Evolutionary conservation across 2,113 vertebrate genomes (phyloP), one percentile per base, ranked within the genome.

Genomic region (Rostratula benghalensis): DNA sequence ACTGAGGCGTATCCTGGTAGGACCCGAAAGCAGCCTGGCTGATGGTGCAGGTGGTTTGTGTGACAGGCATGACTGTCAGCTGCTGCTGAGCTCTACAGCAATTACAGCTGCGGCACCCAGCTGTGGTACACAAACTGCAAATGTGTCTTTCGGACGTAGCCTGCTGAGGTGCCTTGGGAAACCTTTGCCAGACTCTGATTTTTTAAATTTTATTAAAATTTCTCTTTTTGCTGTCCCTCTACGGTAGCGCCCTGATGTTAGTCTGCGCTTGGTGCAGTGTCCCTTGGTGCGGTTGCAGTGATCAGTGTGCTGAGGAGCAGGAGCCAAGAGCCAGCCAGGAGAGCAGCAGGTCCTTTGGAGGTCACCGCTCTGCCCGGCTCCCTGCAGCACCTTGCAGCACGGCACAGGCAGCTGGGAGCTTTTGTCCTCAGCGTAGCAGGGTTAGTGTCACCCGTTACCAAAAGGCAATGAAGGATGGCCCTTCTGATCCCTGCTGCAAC

Each of bases 371-470:
- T 23, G 83, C 65, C 76, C 2, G 11, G 46, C 69, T 56, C 53
- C 39, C 77, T 59, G 94, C 53, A 2, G 65, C 1, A 19, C 37
- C 68, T 19, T 71, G 83, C 56, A 4, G 76, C 67, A n/a, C 1
- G 16, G 46, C 20, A 4, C 2, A 0, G 30, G 60, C 21, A 33
- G 51, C 41, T 12, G 13, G 27, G 27, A 81, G 57, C 46, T 54
- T 54, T 37, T 50, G 57, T 51, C 6, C 39, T 23, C 0, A 2
- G 56, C 1, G 0, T 2, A 25, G 37, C 22, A 5, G 51, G 31
- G 45, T 22, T 70, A 5, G 41, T 23, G 43, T 43, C 11, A 15
- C 23, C 54, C 41, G 28, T 61, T 6, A 13, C 59, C 0, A 41
- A 53, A 22, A 41, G 11, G 30, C 39, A 1, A 10, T 23, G 0